Evolutionary conservation across 2,888 invertebrate species (phyloP).

Genomic region (Amphipoea oculea): DNA sequence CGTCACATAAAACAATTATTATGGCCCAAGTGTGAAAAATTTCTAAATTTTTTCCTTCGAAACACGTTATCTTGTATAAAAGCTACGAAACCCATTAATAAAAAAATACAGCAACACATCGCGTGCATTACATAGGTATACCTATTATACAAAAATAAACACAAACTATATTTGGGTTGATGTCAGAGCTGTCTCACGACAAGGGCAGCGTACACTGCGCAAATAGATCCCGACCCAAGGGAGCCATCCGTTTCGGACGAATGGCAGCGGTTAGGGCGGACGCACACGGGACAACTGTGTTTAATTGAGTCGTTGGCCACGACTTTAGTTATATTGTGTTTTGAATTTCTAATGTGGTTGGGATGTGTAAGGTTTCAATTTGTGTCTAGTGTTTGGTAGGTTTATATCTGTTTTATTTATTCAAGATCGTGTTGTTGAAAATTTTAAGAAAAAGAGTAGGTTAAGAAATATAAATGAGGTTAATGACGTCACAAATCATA

Average conservation of each 20-base stretch:
- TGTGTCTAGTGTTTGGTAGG: neutral
- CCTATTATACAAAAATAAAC: slow-evolving; percentile 44
- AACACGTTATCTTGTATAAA: neutral
- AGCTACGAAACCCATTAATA: slow-evolving; percentile 5
- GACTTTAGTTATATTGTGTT: slow-evolving; percentile 65
- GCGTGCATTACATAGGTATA: slow-evolving; percentile 19
- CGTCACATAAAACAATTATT: too few relatives aligned
- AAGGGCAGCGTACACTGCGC: slow-evolving; percentile 64
- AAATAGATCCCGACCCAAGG: slow-evolving; percentile 72
- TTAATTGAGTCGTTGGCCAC: slow-evolving; percentile 68
- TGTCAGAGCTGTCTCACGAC: slow-evolving; percentile 52
- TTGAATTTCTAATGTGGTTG: slow-evolving; percentile 63
- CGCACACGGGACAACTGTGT: slow-evolving; percentile 67
- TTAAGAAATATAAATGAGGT: neutral
- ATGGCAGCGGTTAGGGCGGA: slow-evolving; percentile 67
- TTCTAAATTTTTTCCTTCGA: too few relatives aligned
- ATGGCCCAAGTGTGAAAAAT: too few relatives aligned
- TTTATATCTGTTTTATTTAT: neutral
- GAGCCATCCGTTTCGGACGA: slow-evolving; percentile 74
- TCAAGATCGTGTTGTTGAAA: neutral
- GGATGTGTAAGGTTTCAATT: slow-evolving; percentile 31
- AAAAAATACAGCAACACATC: neutral
- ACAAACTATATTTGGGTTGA: slow-evolving; percentile 61
- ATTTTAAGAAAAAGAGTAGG: neutral
- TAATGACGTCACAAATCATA: too few relatives aligned